Percentiles rank a stretch among this genome's conserved stretches.
Evolutionary conservation across 2,113 vertebrate species (phyloP).

Genomic region (Diphyllodes magnificus): DNA sequence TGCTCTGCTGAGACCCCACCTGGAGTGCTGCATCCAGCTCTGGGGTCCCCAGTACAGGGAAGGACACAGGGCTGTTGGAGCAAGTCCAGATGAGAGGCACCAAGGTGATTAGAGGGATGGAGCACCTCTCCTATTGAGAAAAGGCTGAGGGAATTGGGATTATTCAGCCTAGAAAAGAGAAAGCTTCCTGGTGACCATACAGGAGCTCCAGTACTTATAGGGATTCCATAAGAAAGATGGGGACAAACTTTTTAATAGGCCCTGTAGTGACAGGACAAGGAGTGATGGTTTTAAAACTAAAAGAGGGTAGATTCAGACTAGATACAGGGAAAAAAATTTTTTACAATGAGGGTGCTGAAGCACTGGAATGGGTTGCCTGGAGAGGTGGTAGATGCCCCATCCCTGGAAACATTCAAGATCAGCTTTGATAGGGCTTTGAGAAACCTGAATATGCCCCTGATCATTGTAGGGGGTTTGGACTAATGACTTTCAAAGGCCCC

Average conservation of each 20-base stretch:
- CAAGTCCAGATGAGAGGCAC: neutral
- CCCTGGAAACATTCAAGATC: neutral
- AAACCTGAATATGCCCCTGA: neutral
- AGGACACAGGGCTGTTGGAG: rapidly evolving
- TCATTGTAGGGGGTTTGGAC: neutral
- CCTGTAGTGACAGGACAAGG: neutral
- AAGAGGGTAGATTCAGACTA: neutral
- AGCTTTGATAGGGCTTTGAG: neutral
- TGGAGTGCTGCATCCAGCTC: neutral
- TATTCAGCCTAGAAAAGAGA: neutral
- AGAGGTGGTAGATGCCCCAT: neutral
- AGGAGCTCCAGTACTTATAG: neutral
- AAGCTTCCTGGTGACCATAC: neutral
- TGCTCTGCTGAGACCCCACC: neutral
- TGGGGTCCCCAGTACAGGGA: neutral
- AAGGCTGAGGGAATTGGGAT: neutral
- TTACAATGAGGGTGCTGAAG: neutral
- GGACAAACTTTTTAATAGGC: neutral
- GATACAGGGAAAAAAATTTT: rapidly evolving
- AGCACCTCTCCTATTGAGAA: neutral
- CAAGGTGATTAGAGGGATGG: no score
- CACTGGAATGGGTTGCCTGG: neutral
- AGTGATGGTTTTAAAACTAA: neutral
- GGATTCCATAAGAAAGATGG: neutral
- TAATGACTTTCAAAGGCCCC: neutral